phyloP scores from a whole-genome alignment of 1,140 invertebrate genomes.

The Papilio helenus region DNA sequence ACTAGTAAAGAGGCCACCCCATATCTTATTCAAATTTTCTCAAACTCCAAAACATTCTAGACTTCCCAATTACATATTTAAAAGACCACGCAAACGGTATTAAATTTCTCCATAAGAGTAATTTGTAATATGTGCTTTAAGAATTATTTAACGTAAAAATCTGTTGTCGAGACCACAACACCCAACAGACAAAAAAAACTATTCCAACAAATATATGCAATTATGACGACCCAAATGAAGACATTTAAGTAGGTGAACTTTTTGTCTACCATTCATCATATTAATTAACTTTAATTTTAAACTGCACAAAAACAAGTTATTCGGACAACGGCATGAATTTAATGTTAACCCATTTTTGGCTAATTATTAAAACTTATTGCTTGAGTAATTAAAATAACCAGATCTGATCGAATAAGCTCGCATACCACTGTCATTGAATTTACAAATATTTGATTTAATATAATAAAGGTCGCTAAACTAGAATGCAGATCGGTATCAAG shows the following conservation, averaged over 20 bases:
- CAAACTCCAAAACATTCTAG: too few species aligned
- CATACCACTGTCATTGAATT: slow-evolving; percentile 5
- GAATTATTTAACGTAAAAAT: neutral
- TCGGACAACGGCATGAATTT: slow-evolving; percentile 21
- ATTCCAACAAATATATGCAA: slow-evolving; percentile 22
- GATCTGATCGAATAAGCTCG: neutral
- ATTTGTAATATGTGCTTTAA: neutral
- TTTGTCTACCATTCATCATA: slow-evolving; percentile 28
- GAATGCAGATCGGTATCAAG: neutral
- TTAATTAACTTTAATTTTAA: slow-evolving; percentile 30
- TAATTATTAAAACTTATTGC: slow-evolving; percentile 25
- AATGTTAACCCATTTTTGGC: slow-evolving; percentile 31
- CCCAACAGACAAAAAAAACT: neutral
- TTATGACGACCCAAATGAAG: slow-evolving; percentile 30
- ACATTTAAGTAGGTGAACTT: slow-evolving; percentile 33
- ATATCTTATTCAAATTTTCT: too few species aligned
- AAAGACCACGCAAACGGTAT: neutral
- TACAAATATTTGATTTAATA: slow-evolving; percentile 14
- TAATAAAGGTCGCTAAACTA: slow-evolving; percentile 17
- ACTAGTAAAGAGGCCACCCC: too few species aligned
- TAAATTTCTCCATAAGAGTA: neutral
- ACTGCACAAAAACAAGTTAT: slow-evolving; percentile 21
- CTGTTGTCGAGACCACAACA: neutral
- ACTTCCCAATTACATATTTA: neutral
- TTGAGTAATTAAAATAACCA: slow-evolving; percentile 15